Evolutionary conservation across 2,113 vertebrate genomes (phyloP), one percentile per base, ranked within the genome.

Genomic region (Sylvietta virens): DNA sequence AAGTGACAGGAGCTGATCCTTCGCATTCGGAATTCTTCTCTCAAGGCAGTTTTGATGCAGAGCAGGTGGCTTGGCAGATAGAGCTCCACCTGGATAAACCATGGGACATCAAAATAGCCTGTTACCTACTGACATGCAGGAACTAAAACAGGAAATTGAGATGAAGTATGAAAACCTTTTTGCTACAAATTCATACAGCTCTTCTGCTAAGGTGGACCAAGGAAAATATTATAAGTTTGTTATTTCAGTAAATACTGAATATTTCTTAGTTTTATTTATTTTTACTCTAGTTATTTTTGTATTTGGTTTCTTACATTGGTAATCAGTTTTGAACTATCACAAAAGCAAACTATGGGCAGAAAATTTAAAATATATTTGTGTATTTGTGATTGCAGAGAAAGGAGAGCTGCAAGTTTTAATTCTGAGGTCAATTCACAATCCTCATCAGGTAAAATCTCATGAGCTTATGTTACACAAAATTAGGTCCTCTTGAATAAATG

Each of bases 61-160:
- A 87, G 77, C 83, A 92, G 69, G 86, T 94, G 91, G 89, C 77
- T 67, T 80, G 71, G 74, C 84, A 94, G 71, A 87, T 26, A 96
- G 58, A 83, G 13, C 54, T 94, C 78, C 84, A 82, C 91, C 89
- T 95, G 87, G 61, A 58, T 85, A 80, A 94, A 37, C 74, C 71
- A 48, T 81, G 67, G 82, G 85, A 48, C 37, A 56, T 57, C 74
- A 31, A 65, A 82, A 47, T 47, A 70, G 37, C 30, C 51, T 37
- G 42, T 88, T 90, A 79, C 71, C 58, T 85, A 94, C 58, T 86
- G 93, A 70, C 67, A 50, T 42, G 70, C 60, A 92, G 85, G 74
- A 96, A 85, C 53, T 26, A 33, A 54, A 51, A 87, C 64, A 94
- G 71, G 92, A 95, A 93, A 92, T 81, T 90, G 66, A 73, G 58